Base-by-base conservation (phyloP, 1,140 invertebrate species). In the Venustaconcha ellipsiformis region DNA sequence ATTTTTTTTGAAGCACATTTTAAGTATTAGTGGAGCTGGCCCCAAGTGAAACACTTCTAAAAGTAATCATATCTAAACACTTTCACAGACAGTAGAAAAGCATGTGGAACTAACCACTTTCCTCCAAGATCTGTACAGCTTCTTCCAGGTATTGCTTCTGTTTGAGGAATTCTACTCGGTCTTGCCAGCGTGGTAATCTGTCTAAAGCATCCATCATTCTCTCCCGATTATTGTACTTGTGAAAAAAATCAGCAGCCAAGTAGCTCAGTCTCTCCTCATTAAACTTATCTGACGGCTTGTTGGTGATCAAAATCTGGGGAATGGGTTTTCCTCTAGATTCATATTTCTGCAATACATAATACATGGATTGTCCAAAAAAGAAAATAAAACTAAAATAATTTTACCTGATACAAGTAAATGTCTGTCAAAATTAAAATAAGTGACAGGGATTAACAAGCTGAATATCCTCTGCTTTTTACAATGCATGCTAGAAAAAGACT, bases 161-260 rank as follows among this genome's bases (percentile, higher is more conserved):
- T 20, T 80, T 80, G 13, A 87, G 78, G 57, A 87, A 87, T 17
- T 71, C 69, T 12, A 85, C 74, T 71, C 81, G 80, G 57, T 85
- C 84, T 59, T 82, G 73, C 1, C 72, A 69, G 37, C 76, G 72
- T 4, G 76, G 74, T 62, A 85, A 68, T 57, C 82, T 75, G 18
- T 82, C 73, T 2, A 87, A 69, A 60, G 83, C 80, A 14, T 78
- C 82, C 63, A 82, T 69, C 78, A 85, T 82, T 59, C 74, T 80
- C 15, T 74, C 68, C n/a, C 37, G 58, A 18, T 85, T 81, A 3
- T 76, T 80, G 18, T 75, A 58, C 26, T 62, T 67, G 58, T 79
- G 77, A 68, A 82, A 81, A n/a, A 82, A 68, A n/a, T 80, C 79
- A 26, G 86, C 86, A 64, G 86, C 78, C 71, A 74, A 82, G 75